These are phyloP conservation scores for Cephus runcator DNA, from an alignment of 2,888 invertebrate genomes.

Conservation along the genomic window DNA sequence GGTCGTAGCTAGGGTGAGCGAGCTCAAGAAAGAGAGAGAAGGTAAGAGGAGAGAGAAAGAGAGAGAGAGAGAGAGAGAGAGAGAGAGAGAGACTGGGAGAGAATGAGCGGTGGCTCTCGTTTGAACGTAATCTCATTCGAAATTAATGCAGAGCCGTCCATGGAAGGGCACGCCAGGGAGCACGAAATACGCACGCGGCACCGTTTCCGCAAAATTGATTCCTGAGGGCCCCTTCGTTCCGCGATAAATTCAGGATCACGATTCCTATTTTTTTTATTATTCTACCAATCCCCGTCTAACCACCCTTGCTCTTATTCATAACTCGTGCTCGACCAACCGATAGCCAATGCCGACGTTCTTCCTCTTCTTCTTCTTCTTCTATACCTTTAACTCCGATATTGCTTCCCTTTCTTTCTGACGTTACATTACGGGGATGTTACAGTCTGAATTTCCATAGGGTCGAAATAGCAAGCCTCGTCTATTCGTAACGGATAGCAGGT, in stretches of 20 bases:
- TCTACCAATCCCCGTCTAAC: not conserved
- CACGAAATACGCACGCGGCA: not conserved
- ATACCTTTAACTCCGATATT: not conserved
- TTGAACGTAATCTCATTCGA: constrained; percentile 41
- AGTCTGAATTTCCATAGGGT: not conserved
- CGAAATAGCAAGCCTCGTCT: not conserved
- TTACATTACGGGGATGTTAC: not conserved
- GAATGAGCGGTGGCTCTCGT: constrained; percentile 16
- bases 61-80: not conserved
- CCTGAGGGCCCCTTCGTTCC: not conserved
- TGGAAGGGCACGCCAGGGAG: constrained; percentile 3
- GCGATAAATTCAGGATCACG: not conserved
- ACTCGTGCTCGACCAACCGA: not conserved
- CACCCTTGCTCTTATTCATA: not conserved
- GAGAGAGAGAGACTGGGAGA: not conserved
- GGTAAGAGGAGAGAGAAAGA: not conserved
- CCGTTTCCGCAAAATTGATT: constrained; percentile 4
- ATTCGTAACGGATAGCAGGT: not conserved
- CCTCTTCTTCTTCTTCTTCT: not conserved
- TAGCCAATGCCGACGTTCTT: not conserved
- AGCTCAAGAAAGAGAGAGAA: too few species aligned
- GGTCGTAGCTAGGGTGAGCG: not conserved
- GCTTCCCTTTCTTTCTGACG: not conserved
- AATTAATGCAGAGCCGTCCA: constrained; percentile 41
- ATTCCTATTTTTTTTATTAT: not conserved